These are phyloP conservation scores for Merops nubicus DNA, from an alignment of 2,113 vertebrate genomes.

Conservation along the genomic window DNA sequence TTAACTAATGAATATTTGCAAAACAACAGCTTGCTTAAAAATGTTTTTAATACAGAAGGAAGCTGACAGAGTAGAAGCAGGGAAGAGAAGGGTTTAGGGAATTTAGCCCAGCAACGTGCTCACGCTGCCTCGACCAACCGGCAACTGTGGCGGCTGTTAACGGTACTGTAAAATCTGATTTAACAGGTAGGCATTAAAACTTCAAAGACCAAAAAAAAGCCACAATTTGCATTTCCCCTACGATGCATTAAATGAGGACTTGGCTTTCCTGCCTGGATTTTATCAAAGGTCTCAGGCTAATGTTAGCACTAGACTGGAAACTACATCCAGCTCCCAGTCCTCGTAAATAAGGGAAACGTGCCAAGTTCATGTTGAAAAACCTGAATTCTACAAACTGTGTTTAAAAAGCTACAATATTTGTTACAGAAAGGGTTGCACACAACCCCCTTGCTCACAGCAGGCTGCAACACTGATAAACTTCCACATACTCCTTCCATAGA, in stretches of 20 bases:
- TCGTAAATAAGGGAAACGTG: neutral
- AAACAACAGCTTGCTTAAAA: neutral
- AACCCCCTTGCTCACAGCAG: neutral
- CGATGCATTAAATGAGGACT: neutral
- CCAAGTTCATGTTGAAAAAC: neutral
- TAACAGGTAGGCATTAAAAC: neutral
- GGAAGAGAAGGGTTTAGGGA: neutral
- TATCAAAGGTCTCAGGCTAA: neutral
- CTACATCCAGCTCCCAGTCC: neutral
- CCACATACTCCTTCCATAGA: rapidly evolving
- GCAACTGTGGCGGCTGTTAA: neutral
- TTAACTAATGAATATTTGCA: neutral
- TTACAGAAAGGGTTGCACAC: neutral
- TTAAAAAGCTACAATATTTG: neutral
- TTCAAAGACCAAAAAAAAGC: neutral
- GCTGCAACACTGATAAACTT: neutral
- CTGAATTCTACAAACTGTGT: neutral
- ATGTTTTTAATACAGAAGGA: neutral
- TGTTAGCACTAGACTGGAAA: neutral
- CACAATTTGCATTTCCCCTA: neutral
- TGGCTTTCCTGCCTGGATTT: neutral
- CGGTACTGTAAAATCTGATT: neutral
- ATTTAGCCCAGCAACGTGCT: neutral
- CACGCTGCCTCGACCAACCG: neutral
- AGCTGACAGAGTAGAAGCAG: neutral